Base-by-base conservation (phyloP, 2,113 vertebrate species). In the Oreochromis tanganicae region DNA sequence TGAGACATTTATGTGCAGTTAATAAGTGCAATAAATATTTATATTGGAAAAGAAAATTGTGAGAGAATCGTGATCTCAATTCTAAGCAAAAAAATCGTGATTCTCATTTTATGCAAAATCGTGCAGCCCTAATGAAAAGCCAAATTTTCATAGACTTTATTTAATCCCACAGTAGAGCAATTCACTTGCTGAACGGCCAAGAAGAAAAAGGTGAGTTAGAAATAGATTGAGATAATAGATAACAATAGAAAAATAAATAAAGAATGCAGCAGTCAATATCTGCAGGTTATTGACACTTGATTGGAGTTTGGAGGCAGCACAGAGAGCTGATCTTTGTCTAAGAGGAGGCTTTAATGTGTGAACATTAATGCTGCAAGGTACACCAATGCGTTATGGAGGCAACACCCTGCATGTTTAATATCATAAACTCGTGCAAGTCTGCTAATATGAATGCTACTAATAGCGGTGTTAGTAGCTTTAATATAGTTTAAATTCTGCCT, bases 391-490 rank as follows among this genome's bases (percentile, higher is more conserved):
- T 19, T 36, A 63, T 36, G 32, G 32, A n/a, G 17, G 59, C 32
- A 6, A 19, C 5, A 19, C 59, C 4, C 14, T 61, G 27, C 7
- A 11, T 36, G 32, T 36, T 63, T 36, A 63, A 36, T 19, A 63
- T 63, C 9, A n/a, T 24, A 24, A 8, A 43, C 66, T 43, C 66
- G 9, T 71, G 66, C n/a, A 71, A 1, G 7, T 24, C n/a, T 16
- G 36, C 66, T 21, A 41, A 68, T n/a, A 68, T 41, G 19, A 68
- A 21, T 21, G 34, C 10, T 13, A n/a, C 63, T 43, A 71, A 2
- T 61, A 61, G 16, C 5, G 8, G 29, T 61, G 27, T 0, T 34
- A 61, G 0, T 34, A 63, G 16, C 5, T 66, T 36, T 36, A 66
- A 66, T 66, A 3, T 66, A 63, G 16, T 63, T 63, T 34, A 66